phyloP scores from a whole-genome alignment of 2,888 invertebrate genomes.

The Drosophila flavopinicola region DNA sequence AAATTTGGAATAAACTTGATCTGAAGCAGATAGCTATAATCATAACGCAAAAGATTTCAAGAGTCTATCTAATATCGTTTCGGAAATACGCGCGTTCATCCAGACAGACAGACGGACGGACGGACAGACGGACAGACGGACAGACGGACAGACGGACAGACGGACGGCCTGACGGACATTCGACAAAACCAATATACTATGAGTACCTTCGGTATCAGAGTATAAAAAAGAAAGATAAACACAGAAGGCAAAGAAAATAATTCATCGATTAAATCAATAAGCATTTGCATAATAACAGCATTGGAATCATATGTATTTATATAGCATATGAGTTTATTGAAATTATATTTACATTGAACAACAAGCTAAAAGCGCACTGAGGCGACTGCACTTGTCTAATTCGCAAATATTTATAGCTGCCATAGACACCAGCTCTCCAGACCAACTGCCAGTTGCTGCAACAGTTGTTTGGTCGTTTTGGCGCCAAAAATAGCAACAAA shows the following conservation, averaged over 20 bases:
- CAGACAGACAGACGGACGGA: no score
- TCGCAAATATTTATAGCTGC: constrained; percentile 36
- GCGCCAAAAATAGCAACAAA: constrained; percentile 74
- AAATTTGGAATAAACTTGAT: no score
- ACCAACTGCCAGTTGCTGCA: constrained; percentile 41
- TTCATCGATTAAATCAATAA: not conserved
- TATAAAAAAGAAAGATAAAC: not conserved
- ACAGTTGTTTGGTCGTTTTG: constrained; percentile 68
- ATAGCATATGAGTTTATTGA: not conserved
- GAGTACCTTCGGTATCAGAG: no score
- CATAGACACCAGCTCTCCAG: not conserved
- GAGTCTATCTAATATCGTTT: no score
- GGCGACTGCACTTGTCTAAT: constrained; percentile 24
- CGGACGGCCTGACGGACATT: no score
- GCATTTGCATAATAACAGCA: not conserved
- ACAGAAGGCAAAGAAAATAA: not conserved
- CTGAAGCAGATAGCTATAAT: no score
- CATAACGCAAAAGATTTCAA: no score
- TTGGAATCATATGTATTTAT: not conserved
- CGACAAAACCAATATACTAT: no score
- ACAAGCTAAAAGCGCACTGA: constrained; percentile 15
- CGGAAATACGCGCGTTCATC: no score
- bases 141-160: no score
- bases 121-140: no score
- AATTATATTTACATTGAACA: not conserved